A percentile compares a stretch with the other conserved stretches of the same genome.
Evolutionary conservation across 2,888 invertebrate genomes (phyloP).

Genomic region (Andrena marginata): DNA sequence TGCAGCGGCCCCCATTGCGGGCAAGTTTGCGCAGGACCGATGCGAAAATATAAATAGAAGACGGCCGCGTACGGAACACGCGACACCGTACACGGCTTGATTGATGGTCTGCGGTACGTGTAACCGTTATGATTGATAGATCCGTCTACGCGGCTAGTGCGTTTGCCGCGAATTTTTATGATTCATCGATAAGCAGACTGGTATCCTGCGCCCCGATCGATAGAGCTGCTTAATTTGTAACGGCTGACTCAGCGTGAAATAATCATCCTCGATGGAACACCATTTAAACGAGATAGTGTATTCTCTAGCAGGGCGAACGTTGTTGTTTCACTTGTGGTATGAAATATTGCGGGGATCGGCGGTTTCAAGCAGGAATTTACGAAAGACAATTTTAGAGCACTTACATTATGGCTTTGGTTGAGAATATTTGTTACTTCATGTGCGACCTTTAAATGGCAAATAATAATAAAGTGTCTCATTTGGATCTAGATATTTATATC

Average conservation of each 20-base stretch:
- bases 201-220: slow-evolving; percentile 30
- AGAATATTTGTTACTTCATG: too few relatives aligned
- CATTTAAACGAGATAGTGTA: not conserved
- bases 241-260: slow-evolving; percentile 38
- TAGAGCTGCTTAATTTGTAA: slow-evolving; percentile 49
- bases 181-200: slow-evolving; percentile 56
- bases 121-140: slow-evolving; percentile 57
- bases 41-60: slow-evolving; percentile 54
- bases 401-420: too few relatives aligned
- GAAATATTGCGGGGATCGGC: not conserved
- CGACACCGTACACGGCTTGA: slow-evolving; percentile 41
- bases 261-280: slow-evolving; percentile 7
- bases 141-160: slow-evolving; percentile 43
- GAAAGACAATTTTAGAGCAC: too few relatives aligned
- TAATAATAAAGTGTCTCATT: too few relatives aligned
- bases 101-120: slow-evolving; percentile 40
- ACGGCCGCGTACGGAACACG: slow-evolving; percentile 13
- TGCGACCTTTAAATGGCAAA: too few relatives aligned
- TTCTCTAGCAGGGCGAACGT: not conserved
- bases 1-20: not conserved
- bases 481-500: not conserved
- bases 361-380: too few relatives aligned
- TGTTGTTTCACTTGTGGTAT: not conserved
- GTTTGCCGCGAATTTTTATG: slow-evolving; percentile 54
- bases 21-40: slow-evolving; percentile 22